Evolutionary conservation across 1,140 invertebrate genomes (phyloP).

Genomic region (Drosophila quadrilineata): DNA sequence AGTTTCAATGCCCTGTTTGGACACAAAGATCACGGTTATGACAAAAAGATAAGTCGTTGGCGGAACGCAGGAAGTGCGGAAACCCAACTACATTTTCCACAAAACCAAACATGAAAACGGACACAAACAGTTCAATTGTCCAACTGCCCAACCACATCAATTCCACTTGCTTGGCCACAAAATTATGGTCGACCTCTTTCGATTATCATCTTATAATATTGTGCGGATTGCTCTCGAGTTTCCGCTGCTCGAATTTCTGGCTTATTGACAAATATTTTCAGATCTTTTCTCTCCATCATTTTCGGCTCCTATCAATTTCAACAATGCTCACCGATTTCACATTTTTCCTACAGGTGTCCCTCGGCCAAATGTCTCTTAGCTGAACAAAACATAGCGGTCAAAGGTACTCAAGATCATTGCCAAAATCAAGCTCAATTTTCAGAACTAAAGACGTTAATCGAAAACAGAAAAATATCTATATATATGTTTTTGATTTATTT

Average conservation of each 20-base stretch:
- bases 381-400: too few species aligned
- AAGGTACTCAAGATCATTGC: too few species aligned
- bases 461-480: too few species aligned
- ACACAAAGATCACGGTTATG: slow-evolving; percentile 55
- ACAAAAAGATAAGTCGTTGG: slow-evolving; percentile 65
- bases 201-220: slow-evolving; percentile 73
- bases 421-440: too few species aligned
- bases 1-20: slow-evolving; percentile 56
- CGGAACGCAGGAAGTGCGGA: slow-evolving; percentile 35
- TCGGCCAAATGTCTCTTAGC: too few species aligned
- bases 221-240: not conserved
- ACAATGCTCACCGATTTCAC: slow-evolving; percentile 1
- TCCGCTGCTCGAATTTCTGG: slow-evolving; percentile 48
- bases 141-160: slow-evolving; percentile 19
- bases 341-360: not conserved
- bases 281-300: not conserved
- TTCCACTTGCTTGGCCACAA: slow-evolving; percentile 73
- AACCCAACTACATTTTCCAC: not conserved
- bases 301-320: slow-evolving; percentile 6
- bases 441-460: too few species aligned
- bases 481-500: too few species aligned
- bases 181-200: slow-evolving; percentile 41
- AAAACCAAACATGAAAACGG: not conserved
- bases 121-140: too few species aligned
- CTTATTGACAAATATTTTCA: slow-evolving; percentile 40